phyloP scores from a whole-genome alignment of 64 coral and sea anemone genomes.

The Acropora yongei region DNA sequence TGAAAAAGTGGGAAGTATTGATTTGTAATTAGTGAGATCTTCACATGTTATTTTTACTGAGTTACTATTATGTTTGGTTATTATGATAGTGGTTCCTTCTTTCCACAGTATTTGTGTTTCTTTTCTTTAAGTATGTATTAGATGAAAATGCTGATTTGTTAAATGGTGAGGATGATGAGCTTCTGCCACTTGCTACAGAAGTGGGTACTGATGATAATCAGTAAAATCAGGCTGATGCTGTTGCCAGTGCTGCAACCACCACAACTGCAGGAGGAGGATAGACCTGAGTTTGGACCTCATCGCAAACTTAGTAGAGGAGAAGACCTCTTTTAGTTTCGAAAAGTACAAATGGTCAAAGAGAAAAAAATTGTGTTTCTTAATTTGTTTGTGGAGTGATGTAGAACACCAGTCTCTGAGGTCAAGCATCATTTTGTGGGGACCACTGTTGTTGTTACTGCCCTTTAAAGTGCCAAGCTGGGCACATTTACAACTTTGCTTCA shows the following conservation, averaged over 20 bases:
- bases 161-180: too few relatives aligned
- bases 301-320: not conserved
- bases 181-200: too few relatives aligned
- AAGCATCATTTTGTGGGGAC: not conserved
- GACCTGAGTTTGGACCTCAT: not conserved
- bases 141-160: not conserved
- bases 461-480: not conserved
- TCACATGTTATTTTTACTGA: not conserved
- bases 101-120: not conserved
- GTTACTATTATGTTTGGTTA: too few relatives aligned
- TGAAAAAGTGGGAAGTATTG: not conserved
- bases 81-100: too few relatives aligned
- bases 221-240: too few relatives aligned
- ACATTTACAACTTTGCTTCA: not conserved
- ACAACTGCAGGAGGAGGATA: not conserved
- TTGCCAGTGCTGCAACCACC: too few relatives aligned
- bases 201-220: too few relatives aligned
- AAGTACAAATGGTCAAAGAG: not conserved
- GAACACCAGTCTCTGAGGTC: not conserved
- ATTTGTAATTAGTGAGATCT: not conserved
- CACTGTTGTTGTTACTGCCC: not conserved
- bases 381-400: not conserved
- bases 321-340: not conserved
- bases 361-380: not conserved
- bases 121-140: not conserved